Percentiles rank a stretch among this genome's conserved stretches.
phyloP scores from a whole-genome alignment of 1,140 invertebrate species.

The Drosophila ananassae region DNA sequence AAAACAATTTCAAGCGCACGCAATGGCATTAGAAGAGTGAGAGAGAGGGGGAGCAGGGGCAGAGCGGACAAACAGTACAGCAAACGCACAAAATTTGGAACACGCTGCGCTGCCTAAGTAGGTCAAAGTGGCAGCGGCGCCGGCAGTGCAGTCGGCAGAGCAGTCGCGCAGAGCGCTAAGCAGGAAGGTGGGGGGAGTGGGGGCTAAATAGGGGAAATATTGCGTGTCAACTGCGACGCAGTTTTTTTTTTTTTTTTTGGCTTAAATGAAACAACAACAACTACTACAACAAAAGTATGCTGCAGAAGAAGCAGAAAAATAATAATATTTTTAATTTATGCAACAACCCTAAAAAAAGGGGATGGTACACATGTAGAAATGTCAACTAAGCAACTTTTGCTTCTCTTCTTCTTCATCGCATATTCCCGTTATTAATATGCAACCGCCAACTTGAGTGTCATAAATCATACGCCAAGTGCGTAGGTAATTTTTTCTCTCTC shows the following conservation, averaged over 20 bases:
- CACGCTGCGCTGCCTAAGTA: constrained; percentile 74
- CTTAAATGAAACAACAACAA: constrained; percentile 19
- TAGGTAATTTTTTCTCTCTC: constrained; percentile 46
- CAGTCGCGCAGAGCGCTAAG: constrained; percentile 4
- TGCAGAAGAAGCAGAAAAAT: constrained; percentile 27
- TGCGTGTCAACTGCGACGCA: constrained; percentile 63
- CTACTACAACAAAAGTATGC: constrained; percentile 13
- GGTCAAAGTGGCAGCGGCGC: constrained; percentile 74
- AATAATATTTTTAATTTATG: constrained; percentile 72
- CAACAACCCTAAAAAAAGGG: constrained; percentile 47
- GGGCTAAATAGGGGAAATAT: constrained; percentile 41
- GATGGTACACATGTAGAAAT: constrained; percentile 24
- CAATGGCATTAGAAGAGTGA: constrained; percentile 33
- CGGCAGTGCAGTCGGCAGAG: constrained; percentile 38
- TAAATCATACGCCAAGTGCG: constrained; percentile 75
- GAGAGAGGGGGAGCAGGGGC: not conserved
- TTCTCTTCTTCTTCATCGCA: constrained; percentile 39
- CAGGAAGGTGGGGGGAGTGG: not conserved
- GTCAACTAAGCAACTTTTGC: constrained; percentile 62
- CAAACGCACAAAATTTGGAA: constrained; percentile 76
- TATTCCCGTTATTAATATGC: constrained; percentile 75
- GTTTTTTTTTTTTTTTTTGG: constrained; percentile 12
- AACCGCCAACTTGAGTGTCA: constrained; percentile 53
- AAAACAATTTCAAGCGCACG: constrained; percentile 75
- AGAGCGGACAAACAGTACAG: constrained; percentile 54